Evolutionary conservation across 2,113 vertebrate species (phyloP).

Genomic region (Nesogale talazaci): DNA sequence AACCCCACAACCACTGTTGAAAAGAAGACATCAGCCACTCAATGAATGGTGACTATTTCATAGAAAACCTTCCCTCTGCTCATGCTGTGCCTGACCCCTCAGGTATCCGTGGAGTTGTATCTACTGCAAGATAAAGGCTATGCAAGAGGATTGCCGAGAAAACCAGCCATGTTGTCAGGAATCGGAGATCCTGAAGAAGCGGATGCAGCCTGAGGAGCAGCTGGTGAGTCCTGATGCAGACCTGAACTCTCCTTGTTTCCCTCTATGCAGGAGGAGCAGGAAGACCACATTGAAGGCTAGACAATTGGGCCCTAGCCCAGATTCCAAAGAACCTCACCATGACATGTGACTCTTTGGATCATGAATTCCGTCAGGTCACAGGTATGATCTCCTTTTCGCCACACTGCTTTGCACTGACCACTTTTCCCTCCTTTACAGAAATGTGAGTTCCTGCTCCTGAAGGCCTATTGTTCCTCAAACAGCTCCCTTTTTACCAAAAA

Average conservation of each 20-base stretch:
- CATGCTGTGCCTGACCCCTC: not conserved
- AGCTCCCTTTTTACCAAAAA: not conserved
- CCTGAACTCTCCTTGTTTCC: not conserved
- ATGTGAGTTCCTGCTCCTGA: slow-evolving; percentile 74
- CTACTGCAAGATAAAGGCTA: slow-evolving; percentile 29
- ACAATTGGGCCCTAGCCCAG: not conserved
- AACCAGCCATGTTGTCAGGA: not conserved
- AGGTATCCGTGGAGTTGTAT: slow-evolving; percentile 59
- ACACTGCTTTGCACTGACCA: not conserved
- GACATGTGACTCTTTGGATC: not conserved
- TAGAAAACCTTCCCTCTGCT: not conserved
- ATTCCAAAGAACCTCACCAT: not conserved
- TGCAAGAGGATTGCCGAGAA: not conserved
- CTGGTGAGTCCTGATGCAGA: slow-evolving; percentile 60
- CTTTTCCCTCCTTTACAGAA: slow-evolving; percentile 60
- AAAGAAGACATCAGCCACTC: not conserved
- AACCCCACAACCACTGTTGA: not conserved
- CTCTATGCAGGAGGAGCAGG: not conserved
- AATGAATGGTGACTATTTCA: not conserved
- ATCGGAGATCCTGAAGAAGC: slow-evolving; percentile 45
- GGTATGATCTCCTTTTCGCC: not conserved
- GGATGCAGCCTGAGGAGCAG: slow-evolving; percentile 27
- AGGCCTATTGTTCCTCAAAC: not conserved
- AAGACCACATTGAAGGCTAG: no score
- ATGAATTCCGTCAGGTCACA: not conserved